Evolutionary conservation across 2,113 vertebrate genomes (phyloP), one percentile per base, ranked within the genome.

Genomic region (Haliaeetus leucogaster): DNA sequence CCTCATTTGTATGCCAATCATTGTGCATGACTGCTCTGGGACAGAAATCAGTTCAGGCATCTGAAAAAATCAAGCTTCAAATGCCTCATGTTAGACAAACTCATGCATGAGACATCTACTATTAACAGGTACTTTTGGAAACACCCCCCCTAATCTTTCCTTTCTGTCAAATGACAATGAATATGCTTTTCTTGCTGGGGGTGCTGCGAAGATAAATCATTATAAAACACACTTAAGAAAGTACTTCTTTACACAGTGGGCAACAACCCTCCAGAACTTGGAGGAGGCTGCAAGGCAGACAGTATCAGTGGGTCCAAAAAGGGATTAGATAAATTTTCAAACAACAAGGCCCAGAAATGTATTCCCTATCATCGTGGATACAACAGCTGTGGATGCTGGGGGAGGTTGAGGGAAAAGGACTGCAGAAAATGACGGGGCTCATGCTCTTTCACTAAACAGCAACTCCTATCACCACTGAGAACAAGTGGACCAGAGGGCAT

Each of bases 41-140:
- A 61, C 9, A 80, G 79, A 74, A 93, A 90, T 93, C 65, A 50
- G 82, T 68, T 85, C 95, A 94, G 85, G 87, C 92, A 95, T 94
- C 94, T 93, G 85, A 86, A 93, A 86, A 93, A 73, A 81, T 34
- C 16, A 21, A 55, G 73, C 36, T 63, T 76, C 62, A 80, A 20
- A 86, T 63, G 70, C 68, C 61, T 95, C 73, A 25, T 43, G 78
- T 74, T 63, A 78, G 77, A 78, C 55, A 94, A 95, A 95, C 42
- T 78, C 83, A 84, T 71, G 73, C 80, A 50, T 86, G 76, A 94
- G 82, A 65, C 71, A 94, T 73, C 56, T 45, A 56, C 82, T 58
- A 16, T 61, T 79, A 82, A 48, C 74, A 73, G 40, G 58, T 87
- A 78, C 70, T 88, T 88, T 61, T 73, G n/a, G 78, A 86, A 94